Evolutionary conservation across 2,888 invertebrate species (phyloP).

Genomic region (Drosophila nigritarsus): DNA sequence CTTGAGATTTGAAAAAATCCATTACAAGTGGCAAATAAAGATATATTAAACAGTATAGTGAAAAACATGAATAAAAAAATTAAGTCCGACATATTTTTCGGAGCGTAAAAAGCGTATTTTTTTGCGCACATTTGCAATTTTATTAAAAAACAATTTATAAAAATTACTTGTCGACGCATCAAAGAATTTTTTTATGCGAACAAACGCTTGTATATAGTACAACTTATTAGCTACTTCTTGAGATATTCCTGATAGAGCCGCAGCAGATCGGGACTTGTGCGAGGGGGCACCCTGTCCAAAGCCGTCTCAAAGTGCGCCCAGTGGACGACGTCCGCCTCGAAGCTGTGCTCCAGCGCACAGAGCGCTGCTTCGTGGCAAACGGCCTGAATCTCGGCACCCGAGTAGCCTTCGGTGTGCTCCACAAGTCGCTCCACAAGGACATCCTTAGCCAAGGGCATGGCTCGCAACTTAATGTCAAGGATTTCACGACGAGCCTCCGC

Average conservation of each 20-base stretch:
- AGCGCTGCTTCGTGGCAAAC: slow-evolving; percentile 97
- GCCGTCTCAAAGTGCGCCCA: slow-evolving; percentile 91
- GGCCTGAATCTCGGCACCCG: slow-evolving; percentile 96
- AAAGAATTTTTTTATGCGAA: too few species aligned
- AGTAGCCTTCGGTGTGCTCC: slow-evolving; percentile 91
- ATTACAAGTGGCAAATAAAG: background rate
- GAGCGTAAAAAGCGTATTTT: too few species aligned
- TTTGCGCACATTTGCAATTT: background rate
- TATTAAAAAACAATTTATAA: background rate
- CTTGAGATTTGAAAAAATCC: background rate
- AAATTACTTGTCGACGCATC: background rate
- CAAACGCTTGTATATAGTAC: background rate
- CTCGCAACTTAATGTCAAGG: slow-evolving; percentile 90
- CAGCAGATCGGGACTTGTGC: slow-evolving; percentile 90
- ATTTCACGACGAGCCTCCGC: slow-evolving; percentile 92
- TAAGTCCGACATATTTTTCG: too few species aligned
- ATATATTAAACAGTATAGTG: background rate
- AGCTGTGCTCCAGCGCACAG: slow-evolving; percentile 91
- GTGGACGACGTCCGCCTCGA: slow-evolving; percentile 88
- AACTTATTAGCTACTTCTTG: slow-evolving; percentile 73
- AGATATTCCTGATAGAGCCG: slow-evolving; percentile 90
- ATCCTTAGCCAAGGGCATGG: slow-evolving; percentile 90
- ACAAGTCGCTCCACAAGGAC: slow-evolving; percentile 90
- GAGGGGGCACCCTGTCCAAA: slow-evolving; percentile 89
- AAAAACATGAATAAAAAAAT: background rate